Evolutionary conservation across 2,797 vertebrate species (phyloP).

Genomic region (Tarsius wallacei): DNA sequence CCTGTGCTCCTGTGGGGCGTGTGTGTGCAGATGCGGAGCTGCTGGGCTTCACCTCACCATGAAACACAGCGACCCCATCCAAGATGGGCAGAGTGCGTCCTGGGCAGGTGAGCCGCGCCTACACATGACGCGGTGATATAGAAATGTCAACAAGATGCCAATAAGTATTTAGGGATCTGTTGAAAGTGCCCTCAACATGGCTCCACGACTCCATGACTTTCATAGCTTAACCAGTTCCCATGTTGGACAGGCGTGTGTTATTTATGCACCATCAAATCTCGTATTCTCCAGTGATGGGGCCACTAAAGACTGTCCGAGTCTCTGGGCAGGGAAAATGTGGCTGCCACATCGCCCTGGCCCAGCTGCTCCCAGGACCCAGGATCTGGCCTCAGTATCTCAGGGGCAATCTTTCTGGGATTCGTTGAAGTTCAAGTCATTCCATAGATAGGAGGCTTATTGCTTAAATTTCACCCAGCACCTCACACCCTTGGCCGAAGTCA

Average conservation of each 20-base stretch:
- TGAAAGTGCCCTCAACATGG: rapidly evolving
- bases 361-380: rapidly evolving
- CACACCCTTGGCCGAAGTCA: rapidly evolving
- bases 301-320: rapidly evolving
- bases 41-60: rapidly evolving
- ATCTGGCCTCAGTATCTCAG: neutral
- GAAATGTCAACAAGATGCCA: neutral
- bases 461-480: neutral
- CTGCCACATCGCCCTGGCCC: too few relatives aligned
- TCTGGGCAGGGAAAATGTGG: rapidly evolving
- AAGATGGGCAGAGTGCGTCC: too few relatives aligned
- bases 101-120: rapidly evolving
- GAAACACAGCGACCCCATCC: rapidly evolving
- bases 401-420: rapidly evolving
- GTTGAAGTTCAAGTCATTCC: neutral
- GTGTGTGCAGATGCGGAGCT: rapidly evolving
- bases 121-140: rapidly evolving
- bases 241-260: rapidly evolving
- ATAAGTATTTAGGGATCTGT: rapidly evolving
- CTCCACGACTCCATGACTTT: rapidly evolving
- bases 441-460: rapidly evolving
- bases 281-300: rapidly evolving
- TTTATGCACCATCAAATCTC: neutral
- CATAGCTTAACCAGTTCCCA: neutral
- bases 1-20: rapidly evolving